phyloP scores from a whole-genome alignment of 2,888 invertebrate species.

The Clivina fossor region DNA sequence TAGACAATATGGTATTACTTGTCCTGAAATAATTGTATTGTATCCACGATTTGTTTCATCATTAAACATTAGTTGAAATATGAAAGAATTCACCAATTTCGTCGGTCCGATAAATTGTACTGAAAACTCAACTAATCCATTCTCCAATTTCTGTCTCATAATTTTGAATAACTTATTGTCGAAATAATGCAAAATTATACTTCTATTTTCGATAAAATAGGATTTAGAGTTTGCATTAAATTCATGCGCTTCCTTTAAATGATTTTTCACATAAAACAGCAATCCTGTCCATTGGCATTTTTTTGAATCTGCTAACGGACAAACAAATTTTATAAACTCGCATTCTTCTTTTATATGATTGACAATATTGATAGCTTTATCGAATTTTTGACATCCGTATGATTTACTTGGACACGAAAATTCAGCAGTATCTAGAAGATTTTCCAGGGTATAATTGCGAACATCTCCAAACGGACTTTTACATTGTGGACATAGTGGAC shows the following conservation, averaged over 20 bases:
- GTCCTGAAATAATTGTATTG: not conserved
- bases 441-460: conserved; percentile 14
- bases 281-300: conserved; percentile 10
- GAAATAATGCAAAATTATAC: no score
- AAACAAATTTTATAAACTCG: no score
- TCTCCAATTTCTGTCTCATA: no score
- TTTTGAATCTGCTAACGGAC: conserved; percentile 1
- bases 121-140: no score
- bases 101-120: no score
- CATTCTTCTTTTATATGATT: no score
- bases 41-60: not conserved
- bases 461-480: conserved; percentile 4
- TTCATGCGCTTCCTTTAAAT: conserved; percentile 1
- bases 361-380: no score
- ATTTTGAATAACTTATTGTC: no score
- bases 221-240: no score
- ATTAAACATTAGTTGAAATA: conserved; percentile 9
- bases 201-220: no score
- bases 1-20: not conserved
- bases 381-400: conserved; percentile 2
- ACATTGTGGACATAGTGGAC: conserved; percentile 10
- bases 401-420: conserved; percentile 2
- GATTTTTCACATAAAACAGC: not conserved
- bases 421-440: no score
- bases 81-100: not conserved